phyloP scores from a whole-genome alignment of 2,797 vertebrate genomes.

The Myotis vivesi region DNA sequence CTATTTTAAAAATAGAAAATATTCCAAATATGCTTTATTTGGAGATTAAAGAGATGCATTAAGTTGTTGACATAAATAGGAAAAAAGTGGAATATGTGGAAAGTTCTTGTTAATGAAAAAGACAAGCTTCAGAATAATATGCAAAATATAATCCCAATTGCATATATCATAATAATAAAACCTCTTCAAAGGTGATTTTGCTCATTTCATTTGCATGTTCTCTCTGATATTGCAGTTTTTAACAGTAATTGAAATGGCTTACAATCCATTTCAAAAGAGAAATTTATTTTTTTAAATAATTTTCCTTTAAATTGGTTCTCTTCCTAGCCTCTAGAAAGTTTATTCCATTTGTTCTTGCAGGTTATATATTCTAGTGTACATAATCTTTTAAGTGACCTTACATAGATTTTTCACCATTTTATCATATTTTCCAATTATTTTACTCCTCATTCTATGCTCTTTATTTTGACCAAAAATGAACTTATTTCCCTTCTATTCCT shows the following conservation, averaged over 20 bases:
- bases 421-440: not conserved
- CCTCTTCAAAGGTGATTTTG: not conserved
- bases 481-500: not conserved
- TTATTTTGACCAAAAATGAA: not conserved
- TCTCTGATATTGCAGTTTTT: not conserved
- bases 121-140: not conserved
- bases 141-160: not conserved
- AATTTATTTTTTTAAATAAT: not conserved
- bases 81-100: not conserved
- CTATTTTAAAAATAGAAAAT: conserved; percentile 43
- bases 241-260: not conserved
- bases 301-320: not conserved
- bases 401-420: not conserved
- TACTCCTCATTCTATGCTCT: not conserved
- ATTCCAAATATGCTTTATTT: not conserved
- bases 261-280: not conserved
- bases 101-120: not conserved
- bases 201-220: not conserved
- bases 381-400: not conserved
- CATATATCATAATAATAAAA: not conserved
- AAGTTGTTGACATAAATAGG: not conserved
- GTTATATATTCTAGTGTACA: not conserved
- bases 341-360: not conserved
- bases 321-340: not conserved
- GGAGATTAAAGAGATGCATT: not conserved